phyloP scores from a whole-genome alignment of 2,888 invertebrate genomes.

The Hypomecis punctinalis region DNA sequence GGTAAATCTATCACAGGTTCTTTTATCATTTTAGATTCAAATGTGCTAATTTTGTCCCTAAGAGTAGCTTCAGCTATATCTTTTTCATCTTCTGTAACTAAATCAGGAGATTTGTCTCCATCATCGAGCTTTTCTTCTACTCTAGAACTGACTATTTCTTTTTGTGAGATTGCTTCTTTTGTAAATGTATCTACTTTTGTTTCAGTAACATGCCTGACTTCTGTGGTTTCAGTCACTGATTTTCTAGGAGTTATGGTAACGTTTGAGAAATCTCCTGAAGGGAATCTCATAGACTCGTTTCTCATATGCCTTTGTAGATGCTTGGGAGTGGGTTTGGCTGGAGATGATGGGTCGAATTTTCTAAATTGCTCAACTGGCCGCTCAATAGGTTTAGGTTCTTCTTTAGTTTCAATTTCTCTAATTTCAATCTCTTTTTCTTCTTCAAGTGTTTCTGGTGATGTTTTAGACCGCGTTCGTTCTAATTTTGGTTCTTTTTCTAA shows the following conservation, averaged over 20 bases:
- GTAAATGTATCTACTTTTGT: slow-evolving; percentile 63
- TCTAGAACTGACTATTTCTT: slow-evolving; percentile 78
- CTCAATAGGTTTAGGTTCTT: slow-evolving; percentile 67
- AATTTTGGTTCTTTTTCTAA: slow-evolving; percentile 73
- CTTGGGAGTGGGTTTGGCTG: slow-evolving; percentile 80
- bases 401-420: slow-evolving; percentile 56
- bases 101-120: slow-evolving; percentile 76
- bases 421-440: slow-evolving; percentile 63
- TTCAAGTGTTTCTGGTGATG: slow-evolving; percentile 70
- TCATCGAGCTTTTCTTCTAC: slow-evolving; percentile 84
- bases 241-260: slow-evolving; percentile 79
- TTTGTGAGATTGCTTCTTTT: slow-evolving; percentile 75
- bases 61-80: slow-evolving; percentile 81
- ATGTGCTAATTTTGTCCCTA: slow-evolving; percentile 76
- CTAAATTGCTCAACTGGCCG: slow-evolving; percentile 73
- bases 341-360: slow-evolving; percentile 78
- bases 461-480: slow-evolving; percentile 72
- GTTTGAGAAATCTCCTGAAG: slow-evolving; percentile 82
- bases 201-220: slow-evolving; percentile 62
- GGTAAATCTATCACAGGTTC: slow-evolving; percentile 73
- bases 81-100: slow-evolving; percentile 72
- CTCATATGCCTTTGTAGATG: slow-evolving; percentile 82
- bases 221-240: slow-evolving; percentile 77
- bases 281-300: slow-evolving; percentile 83
- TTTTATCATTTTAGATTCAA: slow-evolving; percentile 78